Evolutionary conservation across 2,888 invertebrate genomes (phyloP).

Genomic region (Caenorhabditis sp.): DNA sequence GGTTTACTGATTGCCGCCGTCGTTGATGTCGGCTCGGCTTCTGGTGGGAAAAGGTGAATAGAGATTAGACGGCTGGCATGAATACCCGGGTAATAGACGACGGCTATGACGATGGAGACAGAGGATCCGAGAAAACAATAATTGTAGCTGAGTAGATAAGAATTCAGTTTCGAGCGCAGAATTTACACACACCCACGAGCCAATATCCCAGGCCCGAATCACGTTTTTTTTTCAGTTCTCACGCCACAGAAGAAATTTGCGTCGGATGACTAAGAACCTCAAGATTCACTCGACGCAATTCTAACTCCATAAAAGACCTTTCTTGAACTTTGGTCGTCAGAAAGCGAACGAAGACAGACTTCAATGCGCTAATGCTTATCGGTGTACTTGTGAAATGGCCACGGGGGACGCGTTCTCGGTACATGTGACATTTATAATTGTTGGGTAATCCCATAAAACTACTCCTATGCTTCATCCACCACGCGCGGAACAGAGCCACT

Average conservation of each 20-base stretch:
- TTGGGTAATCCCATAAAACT: neutral
- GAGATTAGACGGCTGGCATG: conserved; percentile 42
- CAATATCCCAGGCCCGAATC: no score
- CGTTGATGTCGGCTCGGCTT: neutral
- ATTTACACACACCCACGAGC: conserved; percentile 1
- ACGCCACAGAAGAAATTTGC: neutral
- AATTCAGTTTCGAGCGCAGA: neutral
- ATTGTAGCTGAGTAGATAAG: conserved; percentile 25
- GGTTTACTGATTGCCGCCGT: conserved; percentile 46
- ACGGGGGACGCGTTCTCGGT: no score
- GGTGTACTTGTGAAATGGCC: no score
- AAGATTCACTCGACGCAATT: neutral
- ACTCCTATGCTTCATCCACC: no score
- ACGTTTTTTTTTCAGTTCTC: neutral
- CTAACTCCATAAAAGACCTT: no score
- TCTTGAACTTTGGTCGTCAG: conserved; percentile 14
- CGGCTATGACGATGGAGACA: neutral
- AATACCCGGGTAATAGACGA: conserved; percentile 49
- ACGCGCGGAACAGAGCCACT: no score
- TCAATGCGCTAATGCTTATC: no score
- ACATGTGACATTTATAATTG: neutral
- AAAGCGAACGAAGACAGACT: no score
- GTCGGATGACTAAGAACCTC: neutral
- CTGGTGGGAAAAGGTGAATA: conserved; percentile 46
- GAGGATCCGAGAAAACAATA: conserved; percentile 41